Conservation (phyloP, 2,113 vertebrate genomes). For the Nipponia nippon region DNA sequence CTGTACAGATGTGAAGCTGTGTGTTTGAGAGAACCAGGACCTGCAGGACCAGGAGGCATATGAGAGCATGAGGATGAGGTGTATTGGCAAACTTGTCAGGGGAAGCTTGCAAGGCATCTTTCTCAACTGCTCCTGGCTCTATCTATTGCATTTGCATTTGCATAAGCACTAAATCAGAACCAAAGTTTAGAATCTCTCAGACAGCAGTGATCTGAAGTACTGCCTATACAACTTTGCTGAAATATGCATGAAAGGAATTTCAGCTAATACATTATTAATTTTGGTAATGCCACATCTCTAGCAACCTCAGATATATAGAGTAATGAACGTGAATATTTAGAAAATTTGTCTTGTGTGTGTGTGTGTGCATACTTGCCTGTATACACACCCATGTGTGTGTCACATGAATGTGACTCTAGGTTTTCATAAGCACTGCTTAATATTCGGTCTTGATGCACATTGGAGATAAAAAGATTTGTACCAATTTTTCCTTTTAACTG, state of each 20-base stretch:
- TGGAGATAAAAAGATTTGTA: not conserved
- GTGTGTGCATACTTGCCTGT: not conserved
- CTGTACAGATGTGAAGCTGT: rapidly evolving
- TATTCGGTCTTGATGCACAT: not conserved
- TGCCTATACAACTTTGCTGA: not conserved
- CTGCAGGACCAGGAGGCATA: not conserved
- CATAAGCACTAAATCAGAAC: not conserved
- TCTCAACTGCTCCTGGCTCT: not conserved
- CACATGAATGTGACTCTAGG: rapidly evolving
- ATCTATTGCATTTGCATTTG: not conserved
- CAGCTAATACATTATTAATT: constrained; percentile 19
- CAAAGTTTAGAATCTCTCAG: not conserved
- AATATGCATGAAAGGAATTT: constrained; percentile 8
- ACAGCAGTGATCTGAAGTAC: not conserved
- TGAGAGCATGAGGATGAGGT: not conserved
- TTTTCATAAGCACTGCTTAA: not conserved
- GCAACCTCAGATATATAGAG: not conserved
- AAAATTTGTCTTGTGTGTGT: not conserved
- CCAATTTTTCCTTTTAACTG: not conserved
- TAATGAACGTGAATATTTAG: not conserved
- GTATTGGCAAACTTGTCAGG: not conserved
- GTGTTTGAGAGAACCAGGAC: not conserved
- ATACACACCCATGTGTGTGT: not conserved
- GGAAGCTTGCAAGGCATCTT: not conserved
- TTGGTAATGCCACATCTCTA: not conserved